These are phyloP conservation scores for Vicugna pacos DNA, from an alignment of 2,113 vertebrate genomes.

Conservation along the genomic window DNA sequence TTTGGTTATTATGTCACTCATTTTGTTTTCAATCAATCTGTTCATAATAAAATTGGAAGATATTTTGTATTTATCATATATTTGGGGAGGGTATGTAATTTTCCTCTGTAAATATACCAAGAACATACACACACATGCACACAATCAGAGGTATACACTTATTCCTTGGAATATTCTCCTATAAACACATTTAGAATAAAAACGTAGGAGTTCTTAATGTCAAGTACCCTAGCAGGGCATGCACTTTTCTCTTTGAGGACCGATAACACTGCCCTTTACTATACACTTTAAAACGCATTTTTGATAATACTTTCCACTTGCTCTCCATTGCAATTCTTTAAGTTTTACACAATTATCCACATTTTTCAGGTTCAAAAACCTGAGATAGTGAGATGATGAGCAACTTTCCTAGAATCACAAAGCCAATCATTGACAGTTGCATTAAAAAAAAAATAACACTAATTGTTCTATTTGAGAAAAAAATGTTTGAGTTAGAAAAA, in stretches of 20 bases:
- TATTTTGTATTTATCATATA: background rate
- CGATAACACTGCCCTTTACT: background rate
- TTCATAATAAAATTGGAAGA: background rate
- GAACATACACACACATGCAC: background rate
- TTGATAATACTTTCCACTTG: background rate
- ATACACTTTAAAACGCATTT: background rate
- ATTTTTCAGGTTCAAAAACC: background rate
- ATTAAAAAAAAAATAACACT: background rate
- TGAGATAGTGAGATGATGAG: background rate
- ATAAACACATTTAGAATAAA: background rate
- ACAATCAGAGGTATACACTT: background rate
- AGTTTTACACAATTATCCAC: background rate
- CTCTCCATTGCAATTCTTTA: background rate
- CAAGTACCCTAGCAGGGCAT: background rate
- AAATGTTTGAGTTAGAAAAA: background rate
- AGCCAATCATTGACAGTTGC: background rate
- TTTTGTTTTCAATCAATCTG: constrained; percentile 6
- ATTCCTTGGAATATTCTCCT: background rate
- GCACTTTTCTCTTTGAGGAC: background rate
- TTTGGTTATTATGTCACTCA: constrained; percentile 43
- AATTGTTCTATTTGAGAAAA: background rate
- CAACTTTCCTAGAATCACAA: background rate
- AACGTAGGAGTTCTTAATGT: background rate
- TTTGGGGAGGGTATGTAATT: background rate
- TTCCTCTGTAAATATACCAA: background rate